Evolutionary conservation across 1,140 invertebrate genomes (phyloP).

Genomic region (Olivierus martensii): DNA sequence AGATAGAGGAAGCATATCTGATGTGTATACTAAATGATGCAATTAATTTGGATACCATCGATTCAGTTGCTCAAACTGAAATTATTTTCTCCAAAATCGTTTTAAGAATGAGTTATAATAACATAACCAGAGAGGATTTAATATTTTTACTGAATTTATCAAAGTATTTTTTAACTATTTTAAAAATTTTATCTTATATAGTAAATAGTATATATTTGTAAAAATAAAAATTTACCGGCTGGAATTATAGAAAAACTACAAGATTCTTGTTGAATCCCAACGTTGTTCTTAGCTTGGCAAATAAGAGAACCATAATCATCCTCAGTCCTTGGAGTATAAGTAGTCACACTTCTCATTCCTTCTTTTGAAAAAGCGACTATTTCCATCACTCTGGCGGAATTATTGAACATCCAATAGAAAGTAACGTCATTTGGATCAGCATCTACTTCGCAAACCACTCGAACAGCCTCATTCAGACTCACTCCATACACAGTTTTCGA

Average conservation of each 20-base stretch:
- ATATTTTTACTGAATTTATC: too few relatives aligned
- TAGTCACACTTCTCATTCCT: constrained; percentile 7
- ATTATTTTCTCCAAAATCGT: too few relatives aligned
- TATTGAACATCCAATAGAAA: constrained; percentile 85
- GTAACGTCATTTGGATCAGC: constrained; percentile 63
- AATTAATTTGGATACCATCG: too few relatives aligned
- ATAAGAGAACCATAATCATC: constrained; percentile 13
- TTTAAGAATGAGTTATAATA: too few relatives aligned
- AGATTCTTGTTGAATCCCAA: constrained; percentile 21
- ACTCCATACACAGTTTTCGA: constrained; percentile 9
- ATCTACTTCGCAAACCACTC: constrained; percentile 73
- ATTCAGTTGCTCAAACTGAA: too few relatives aligned
- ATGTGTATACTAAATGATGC: too few relatives aligned
- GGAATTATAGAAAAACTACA: constrained; percentile 16
- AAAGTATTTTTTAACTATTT: too few relatives aligned
- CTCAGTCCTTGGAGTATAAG: constrained; percentile 6
- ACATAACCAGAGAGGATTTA: too few relatives aligned
- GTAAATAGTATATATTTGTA: too few relatives aligned
- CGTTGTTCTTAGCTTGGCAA: constrained; percentile 20
- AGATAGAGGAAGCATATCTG: too few relatives aligned
- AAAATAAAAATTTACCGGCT: constrained; percentile 7
- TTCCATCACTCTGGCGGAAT: constrained; percentile 71
- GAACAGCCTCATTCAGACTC: constrained; percentile 34
- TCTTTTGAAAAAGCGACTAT: constrained; percentile 1
- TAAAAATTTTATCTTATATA: too few relatives aligned